Evolutionary conservation across 2,888 invertebrate species (phyloP).

Genomic region (Cephus nigrinus): DNA sequence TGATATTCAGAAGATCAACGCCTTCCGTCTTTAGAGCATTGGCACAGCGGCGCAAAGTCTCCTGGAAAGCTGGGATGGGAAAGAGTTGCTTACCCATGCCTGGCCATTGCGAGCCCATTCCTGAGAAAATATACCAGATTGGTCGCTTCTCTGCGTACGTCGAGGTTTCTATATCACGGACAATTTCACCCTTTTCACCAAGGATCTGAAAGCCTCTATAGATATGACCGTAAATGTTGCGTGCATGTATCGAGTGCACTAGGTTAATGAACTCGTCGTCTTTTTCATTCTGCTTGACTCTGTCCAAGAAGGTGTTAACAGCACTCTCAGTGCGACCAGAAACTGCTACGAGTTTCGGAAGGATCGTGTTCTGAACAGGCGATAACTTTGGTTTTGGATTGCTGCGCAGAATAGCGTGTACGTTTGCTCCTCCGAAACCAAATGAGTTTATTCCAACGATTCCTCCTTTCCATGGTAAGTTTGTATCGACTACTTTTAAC

Average conservation of each 20-base stretch:
- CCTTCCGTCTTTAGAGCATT: conserved; percentile 82
- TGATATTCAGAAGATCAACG: conserved; percentile 83
- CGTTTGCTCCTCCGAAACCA: conserved; percentile 98
- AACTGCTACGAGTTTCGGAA: conserved; percentile 79
- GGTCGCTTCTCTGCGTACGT: conserved; percentile 75
- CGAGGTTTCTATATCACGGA: conserved; percentile 69
- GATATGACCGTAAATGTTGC: conserved; percentile 79
- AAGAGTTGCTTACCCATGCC: conserved; percentile 93
- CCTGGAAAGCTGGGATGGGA: conserved; percentile 83
- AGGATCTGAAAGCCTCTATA: conserved; percentile 86
- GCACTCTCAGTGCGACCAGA: conserved; percentile 90
- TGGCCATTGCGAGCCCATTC: conserved; percentile 99
- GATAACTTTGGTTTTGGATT: conserved; percentile 77
- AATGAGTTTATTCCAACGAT: conserved; percentile 95
- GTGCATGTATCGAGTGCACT: conserved; percentile 79
- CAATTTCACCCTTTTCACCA: conserved; percentile 66
- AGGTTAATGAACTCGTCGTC: conserved; percentile 82
- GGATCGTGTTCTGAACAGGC: conserved; percentile 68
- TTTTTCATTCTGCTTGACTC: conserved; percentile 70
- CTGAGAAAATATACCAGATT: conserved; percentile 95
- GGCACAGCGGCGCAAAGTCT: conserved; percentile 81
- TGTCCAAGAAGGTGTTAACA: conserved; percentile 75
- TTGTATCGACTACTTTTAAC: conserved; percentile 88
- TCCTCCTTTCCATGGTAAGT: conserved; percentile 90
- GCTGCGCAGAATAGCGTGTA: conserved; percentile 88